Conservation (phyloP, 2,797 vertebrate species). For the Betta splendens region DNA sequence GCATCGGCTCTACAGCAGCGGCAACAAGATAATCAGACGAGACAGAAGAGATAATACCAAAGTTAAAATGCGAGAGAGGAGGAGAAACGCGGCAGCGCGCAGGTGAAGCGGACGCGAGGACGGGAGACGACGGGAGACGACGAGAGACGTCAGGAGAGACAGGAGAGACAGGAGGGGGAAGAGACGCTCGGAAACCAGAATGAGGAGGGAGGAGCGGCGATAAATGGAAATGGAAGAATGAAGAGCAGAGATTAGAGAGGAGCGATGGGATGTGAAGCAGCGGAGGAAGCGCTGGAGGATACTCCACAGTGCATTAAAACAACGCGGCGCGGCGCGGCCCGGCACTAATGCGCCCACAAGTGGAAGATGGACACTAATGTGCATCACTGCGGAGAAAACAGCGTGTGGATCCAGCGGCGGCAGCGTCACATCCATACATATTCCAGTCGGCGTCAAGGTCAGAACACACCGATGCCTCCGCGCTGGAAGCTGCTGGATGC, state of each 20-base stretch:
- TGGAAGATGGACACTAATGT: constrained; percentile 22
- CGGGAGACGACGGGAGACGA: constrained; percentile 30
- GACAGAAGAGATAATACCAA: constrained; percentile 40
- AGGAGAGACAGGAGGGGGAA: constrained; percentile 17
- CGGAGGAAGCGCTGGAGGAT: constrained; percentile 34
- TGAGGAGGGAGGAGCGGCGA: constrained; percentile 3
- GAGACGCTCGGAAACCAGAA: too few species aligned
- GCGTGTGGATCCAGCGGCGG: constrained; percentile 12
- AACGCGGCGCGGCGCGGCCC: not conserved
- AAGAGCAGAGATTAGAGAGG: constrained; percentile 38
- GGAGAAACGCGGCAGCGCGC: constrained; percentile 25
- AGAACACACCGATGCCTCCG: not conserved
- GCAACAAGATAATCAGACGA: constrained; percentile 46
- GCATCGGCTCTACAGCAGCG: constrained; percentile 20
- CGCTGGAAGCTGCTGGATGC: too few species aligned
- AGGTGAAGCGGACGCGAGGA: constrained; percentile 22
- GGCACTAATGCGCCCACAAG: constrained; percentile 1
- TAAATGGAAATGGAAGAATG: constrained; percentile 37
- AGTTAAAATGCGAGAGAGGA: constrained; percentile 8
- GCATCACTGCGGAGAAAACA: constrained; percentile 1
- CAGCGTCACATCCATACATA: not conserved
- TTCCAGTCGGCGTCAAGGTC: not conserved
- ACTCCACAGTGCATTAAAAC: constrained; percentile 32
- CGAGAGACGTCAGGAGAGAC: constrained; percentile 18
- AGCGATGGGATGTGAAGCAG: constrained; percentile 29